These are phyloP conservation scores for Microcebus tavaratra DNA, from an alignment of 2,113 vertebrate species.

Conservation along the genomic window DNA sequence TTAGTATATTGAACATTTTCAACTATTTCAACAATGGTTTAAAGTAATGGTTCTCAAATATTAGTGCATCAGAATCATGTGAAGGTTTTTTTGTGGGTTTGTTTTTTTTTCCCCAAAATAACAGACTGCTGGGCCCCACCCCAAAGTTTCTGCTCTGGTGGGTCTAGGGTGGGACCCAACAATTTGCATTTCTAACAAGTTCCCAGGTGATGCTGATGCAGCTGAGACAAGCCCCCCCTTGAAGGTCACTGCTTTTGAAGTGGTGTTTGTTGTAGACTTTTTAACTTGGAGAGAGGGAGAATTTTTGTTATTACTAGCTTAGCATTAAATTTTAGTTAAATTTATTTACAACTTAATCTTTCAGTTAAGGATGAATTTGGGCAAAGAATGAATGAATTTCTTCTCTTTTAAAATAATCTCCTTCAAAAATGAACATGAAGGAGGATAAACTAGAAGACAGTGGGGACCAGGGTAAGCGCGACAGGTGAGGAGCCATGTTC, in stretches of 20 bases:
- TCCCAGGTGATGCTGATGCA: neutral
- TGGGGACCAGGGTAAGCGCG: fast-evolving
- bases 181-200: constrained; percentile 35
- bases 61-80: neutral
- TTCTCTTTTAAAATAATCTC: neutral
- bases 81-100: neutral
- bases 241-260: neutral
- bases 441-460: neutral
- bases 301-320: neutral
- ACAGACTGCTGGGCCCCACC: neutral
- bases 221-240: neutral
- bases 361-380: neutral
- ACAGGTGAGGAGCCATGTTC: neutral
- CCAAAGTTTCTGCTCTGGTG: neutral
- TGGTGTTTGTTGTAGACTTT: neutral
- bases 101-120: neutral
- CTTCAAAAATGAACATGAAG: neutral
- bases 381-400: neutral
- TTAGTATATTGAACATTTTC: neutral
- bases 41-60: neutral
- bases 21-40: neutral
- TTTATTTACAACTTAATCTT: neutral
- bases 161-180: neutral
- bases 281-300: neutral
- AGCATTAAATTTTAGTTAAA: neutral